A percentile compares a stretch with the other conserved stretches of the same genome.
Evolutionary conservation across 2,797 vertebrate species (phyloP).

Genomic region (Molossus alvarezi): DNA sequence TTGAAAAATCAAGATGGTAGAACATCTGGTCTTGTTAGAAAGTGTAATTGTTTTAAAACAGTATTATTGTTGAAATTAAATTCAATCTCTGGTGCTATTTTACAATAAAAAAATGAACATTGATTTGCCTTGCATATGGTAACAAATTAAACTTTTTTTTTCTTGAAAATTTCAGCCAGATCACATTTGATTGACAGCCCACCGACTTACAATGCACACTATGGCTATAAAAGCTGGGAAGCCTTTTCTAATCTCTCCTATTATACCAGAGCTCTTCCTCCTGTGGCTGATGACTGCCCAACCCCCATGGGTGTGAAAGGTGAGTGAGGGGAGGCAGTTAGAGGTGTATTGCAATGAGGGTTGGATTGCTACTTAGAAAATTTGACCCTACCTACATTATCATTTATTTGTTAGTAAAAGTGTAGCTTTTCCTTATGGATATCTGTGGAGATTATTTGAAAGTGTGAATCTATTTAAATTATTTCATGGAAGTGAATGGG

Average conservation of each 20-base stretch:
- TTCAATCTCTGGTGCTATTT: not conserved
- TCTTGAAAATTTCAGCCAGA: constrained; percentile 92
- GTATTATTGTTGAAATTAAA: constrained; percentile 6
- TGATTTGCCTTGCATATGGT: not conserved
- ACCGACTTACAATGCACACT: constrained; percentile 96
- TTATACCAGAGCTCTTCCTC: constrained; percentile 96
- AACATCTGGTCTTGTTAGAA: not conserved
- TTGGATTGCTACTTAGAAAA: not conserved
- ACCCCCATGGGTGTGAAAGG: constrained; percentile 98
- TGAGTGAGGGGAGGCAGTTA: constrained; percentile 86
- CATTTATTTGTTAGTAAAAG: constrained; percentile 7
- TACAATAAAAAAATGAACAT: not conserved
- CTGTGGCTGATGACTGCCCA: constrained; percentile 95
- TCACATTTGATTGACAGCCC: constrained; percentile 98
- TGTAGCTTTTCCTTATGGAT: not conserved
- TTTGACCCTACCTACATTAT: not conserved
- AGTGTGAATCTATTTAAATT: not conserved
- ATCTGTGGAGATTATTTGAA: not conserved
- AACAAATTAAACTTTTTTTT: constrained; percentile 20
- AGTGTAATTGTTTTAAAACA: not conserved
- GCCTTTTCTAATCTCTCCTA: constrained; percentile 98
- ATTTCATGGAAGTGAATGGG: constrained; percentile 36
- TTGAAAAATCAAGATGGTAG: constrained; percentile 14
- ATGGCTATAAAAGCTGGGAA: constrained; percentile 98
- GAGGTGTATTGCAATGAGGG: not conserved